Conservation (phyloP, 2,113 vertebrate species). For the Raja brachyura region DNA sequence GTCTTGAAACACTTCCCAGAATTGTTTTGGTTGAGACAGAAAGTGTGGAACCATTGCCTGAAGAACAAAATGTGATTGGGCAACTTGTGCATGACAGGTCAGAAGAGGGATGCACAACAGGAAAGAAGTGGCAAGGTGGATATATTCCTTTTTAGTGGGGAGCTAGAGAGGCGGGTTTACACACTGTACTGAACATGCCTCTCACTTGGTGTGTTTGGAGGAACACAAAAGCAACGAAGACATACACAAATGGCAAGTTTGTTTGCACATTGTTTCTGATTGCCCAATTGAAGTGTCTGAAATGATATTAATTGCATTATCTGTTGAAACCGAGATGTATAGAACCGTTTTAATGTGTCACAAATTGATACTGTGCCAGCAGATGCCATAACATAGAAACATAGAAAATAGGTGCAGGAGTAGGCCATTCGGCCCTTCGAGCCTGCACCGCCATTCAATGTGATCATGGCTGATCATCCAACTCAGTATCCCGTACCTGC, state of each 20-base stretch:
- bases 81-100: not conserved
- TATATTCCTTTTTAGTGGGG: not conserved
- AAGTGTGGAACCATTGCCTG: not conserved
- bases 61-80: not conserved
- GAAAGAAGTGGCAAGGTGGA: not conserved
- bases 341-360: too few species aligned
- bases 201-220: not conserved
- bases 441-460: too few species aligned
- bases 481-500: too few species aligned
- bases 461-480: too few species aligned
- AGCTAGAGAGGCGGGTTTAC: not conserved
- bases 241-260: not conserved
- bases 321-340: not conserved
- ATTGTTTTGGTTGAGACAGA: not conserved
- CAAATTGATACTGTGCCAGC: not conserved
- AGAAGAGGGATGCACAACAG: not conserved
- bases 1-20: not conserved
- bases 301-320: too few species aligned
- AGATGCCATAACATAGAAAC: not conserved
- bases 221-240: not conserved
- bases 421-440: too few species aligned
- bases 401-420: too few species aligned
- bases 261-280: not conserved
- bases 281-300: not conserved
- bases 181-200: not conserved